phyloP scores from a whole-genome alignment of 2,888 invertebrate species.

The Drosophila paranaensis region DNA sequence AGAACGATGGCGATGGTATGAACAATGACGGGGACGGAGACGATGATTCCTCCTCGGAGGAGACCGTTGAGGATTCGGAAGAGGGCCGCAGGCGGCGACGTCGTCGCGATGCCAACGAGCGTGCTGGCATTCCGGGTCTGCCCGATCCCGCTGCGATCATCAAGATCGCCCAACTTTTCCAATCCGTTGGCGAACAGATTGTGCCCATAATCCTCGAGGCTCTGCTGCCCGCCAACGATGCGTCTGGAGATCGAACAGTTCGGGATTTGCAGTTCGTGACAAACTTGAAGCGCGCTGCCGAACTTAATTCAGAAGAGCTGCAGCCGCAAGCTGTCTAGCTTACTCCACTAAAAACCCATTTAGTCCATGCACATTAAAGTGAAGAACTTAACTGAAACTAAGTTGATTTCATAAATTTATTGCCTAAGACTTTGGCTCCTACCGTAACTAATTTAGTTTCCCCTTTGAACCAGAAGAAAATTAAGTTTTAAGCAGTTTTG shows the following conservation, averaged over 20 bases:
- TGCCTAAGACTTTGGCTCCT: not conserved
- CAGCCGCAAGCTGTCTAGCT: conserved; percentile 13
- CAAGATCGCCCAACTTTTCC: conserved; percentile 81
- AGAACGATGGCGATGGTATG: conserved; percentile 21
- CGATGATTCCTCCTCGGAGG: conserved; percentile 79
- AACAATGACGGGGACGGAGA: conserved; percentile 44
- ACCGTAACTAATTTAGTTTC: not conserved
- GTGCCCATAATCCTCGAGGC: conserved; percentile 79
- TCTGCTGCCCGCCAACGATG: conserved; percentile 51
- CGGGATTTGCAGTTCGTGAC: conserved; percentile 57
- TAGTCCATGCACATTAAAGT: not conserved
- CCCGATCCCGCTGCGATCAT: conserved; percentile 81
- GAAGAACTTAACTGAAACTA: not conserved
- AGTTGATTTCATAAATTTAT: not conserved
- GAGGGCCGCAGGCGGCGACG: conserved; percentile 51
- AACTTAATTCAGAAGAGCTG: conserved; percentile 42
- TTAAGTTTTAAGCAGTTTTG: not conserved
- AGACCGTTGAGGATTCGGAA: conserved; percentile 74
- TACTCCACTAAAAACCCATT: not conserved
- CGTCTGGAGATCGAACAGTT: conserved; percentile 55
- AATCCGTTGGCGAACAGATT: conserved; percentile 78
- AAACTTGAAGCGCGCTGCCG: conserved; percentile 48
- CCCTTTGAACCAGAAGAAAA: not conserved
- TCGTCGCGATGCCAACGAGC: conserved; percentile 42
- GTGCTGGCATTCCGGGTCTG: conserved; percentile 72